Base-by-base conservation (phyloP, 2,797 vertebrate genomes). In the Pseudomugil gertrudae region DNA sequence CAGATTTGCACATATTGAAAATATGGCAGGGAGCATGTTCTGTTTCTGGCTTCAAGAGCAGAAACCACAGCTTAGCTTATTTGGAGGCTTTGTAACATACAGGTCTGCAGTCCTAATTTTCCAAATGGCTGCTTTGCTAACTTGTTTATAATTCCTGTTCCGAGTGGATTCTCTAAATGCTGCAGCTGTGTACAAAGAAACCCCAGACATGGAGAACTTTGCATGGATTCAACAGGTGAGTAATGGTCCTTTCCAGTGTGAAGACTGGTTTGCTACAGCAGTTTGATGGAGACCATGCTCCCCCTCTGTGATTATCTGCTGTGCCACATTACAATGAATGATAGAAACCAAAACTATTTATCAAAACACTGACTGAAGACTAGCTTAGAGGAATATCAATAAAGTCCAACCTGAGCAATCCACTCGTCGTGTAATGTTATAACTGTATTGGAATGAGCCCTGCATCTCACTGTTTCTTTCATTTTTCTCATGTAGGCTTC, bases 321-420 rank as follows among this genome's bases (percentile, higher is more conserved):
- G 63, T 71, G 77, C 69, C 57, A 84, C 79, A 84, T 79, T 64
- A 75, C 52, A 67, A 75, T 57, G 71, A 63, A 71, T 72, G 63
- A 32, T 38, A 54, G 33, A 14, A 76, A 47, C 63, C 50, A 36
- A 68, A 75, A 70, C 62, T 15, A 24, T 76, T 27, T 63, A 61
- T 66, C 30, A 57, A 51, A 57, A 71, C 73, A 78, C 52, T 38
- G 36, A 45, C 54, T 47, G 33, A 64, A 64, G 54, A 66, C 32
- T 26, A 64, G 59, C 71, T 57, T 30, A 19, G 43, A 67, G 54
- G 72, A 79, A 70, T 51, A 77, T 76, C 62, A 71, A 84, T 50
- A 70, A 68, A 72, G 51, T 72, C 19, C 59, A 71, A 74, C 61
- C 30, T 24, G 33, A 64, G 56, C 74, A 65, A 63, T 61, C 58